Conservation (phyloP, 2,888 invertebrate species). For the Machimus rusticus region DNA sequence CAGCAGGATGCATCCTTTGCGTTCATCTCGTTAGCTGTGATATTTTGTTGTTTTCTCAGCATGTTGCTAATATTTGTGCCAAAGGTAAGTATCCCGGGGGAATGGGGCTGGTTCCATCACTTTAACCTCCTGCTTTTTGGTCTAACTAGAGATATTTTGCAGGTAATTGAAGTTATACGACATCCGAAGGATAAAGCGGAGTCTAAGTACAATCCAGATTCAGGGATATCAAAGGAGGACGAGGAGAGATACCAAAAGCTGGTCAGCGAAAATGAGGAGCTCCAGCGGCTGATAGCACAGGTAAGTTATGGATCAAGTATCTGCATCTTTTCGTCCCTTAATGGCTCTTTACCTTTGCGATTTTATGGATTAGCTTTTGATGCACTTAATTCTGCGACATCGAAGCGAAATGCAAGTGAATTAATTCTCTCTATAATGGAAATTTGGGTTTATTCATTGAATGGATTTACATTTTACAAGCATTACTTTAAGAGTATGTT, state of each 20-base stretch:
- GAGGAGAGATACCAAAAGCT: constrained; percentile 94
- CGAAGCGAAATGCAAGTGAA: background rate
- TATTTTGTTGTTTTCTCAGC: constrained; percentile 97
- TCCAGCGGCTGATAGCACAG: constrained; percentile 93
- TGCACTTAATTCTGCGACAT: background rate
- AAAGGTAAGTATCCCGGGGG: constrained; percentile 75
- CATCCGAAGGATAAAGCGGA: constrained; percentile 89
- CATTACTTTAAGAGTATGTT: too few species aligned
- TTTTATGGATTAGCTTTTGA: background rate
- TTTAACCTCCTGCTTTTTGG: background rate
- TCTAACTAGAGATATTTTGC: background rate
- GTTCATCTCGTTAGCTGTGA: constrained; percentile 94
- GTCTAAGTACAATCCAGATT: constrained; percentile 86
- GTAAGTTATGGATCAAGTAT: constrained; percentile 64
- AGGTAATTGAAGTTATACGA: constrained; percentile 88
- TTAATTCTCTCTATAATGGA: too few species aligned
- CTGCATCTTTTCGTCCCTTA: background rate
- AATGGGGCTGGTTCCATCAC: background rate
- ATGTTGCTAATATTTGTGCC: constrained; percentile 99
- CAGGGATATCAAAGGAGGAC: constrained; percentile 85
- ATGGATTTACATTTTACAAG: too few species aligned
- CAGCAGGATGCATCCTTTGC: constrained; percentile 98
- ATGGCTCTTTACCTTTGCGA: background rate
- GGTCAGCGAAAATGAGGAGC: constrained; percentile 92
- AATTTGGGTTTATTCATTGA: too few species aligned